Conservation (phyloP, 2,113 vertebrate genomes). For the Trogon surrucura region DNA sequence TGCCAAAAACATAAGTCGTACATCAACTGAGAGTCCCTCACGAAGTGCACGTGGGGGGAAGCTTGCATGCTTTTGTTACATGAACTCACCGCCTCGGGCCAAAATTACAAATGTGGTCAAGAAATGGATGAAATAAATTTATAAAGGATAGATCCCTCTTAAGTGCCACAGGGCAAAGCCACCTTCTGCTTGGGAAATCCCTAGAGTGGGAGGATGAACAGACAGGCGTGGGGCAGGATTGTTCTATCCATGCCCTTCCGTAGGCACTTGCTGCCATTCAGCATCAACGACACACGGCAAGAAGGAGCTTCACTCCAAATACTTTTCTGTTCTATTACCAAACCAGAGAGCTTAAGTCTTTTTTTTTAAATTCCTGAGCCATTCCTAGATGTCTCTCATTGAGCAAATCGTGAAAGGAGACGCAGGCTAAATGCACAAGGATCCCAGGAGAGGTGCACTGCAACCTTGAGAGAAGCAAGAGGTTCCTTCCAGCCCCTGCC, state of each 20-base stretch:
- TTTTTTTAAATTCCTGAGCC: not conserved
- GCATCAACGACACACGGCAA: not conserved
- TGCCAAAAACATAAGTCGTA: conserved; percentile 31
- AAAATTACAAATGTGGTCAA: not conserved
- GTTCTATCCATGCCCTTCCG: not conserved
- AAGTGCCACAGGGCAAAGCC: not conserved
- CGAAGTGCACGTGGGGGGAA: not conserved
- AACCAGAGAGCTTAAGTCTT: not conserved
- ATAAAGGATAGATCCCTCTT: not conserved
- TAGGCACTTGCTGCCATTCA: not conserved
- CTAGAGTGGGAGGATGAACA: not conserved
- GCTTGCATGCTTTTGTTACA: not conserved
- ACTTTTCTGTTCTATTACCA: not conserved
- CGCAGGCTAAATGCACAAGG: not conserved
- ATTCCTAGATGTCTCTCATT: not conserved
- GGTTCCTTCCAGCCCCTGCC: no score
- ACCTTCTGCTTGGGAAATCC: not conserved
- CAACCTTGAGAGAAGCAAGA: not conserved
- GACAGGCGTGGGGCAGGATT: not conserved
- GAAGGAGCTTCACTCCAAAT: not conserved
- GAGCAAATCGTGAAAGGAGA: not conserved
- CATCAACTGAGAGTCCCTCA: not conserved
- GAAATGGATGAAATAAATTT: not conserved
- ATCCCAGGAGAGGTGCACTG: not conserved
- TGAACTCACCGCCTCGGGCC: not conserved